Evolutionary conservation across 1,140 invertebrate species (phyloP), one percentile per base, ranked within the genome.

Genomic region (Melanaphis sacchari): DNA sequence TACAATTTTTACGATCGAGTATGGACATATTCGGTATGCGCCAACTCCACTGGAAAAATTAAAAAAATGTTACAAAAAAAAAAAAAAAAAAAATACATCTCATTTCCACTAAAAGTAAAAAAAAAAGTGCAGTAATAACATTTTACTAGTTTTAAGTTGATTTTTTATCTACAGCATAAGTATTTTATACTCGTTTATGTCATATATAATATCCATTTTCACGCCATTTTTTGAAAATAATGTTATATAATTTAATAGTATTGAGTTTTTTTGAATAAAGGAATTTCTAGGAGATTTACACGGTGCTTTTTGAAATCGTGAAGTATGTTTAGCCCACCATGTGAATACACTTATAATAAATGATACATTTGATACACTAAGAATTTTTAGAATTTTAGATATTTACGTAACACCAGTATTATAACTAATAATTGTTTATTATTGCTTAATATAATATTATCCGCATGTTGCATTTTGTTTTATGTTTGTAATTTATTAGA

Each of bases 391-490:
- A 18, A n/a, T 66, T 5, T 76, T 76, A 18, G 11, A n/a, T 76
- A 0, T 76, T 76, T 76, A n/a, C 15, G 59, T 36, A 76, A n/a
- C 18, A 76, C 0, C 31, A n/a, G 2, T n/a, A n/a, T n/a, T n/a
- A n/a, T 76, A 76, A n/a, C 26, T 85, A 40, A 40, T 41, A 43
- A 46, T 87, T 49, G 21, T 89, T 31, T 40, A 54, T 90, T 41
- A n/a, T 90, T 90, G 38, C 40, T 59, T 90, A 66, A n/a, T n/a
- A n/a, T 66, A 2, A 66, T 88, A 41, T 40, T 41, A 15, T 54
- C 8, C 66, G 89, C 89, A 81, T 82, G 90, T 92, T 49, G 90
- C 59, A 38, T 91, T 66, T 92, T 82, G 59, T 91, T 90, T 90
- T 59, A 43, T 91, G 52, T 90, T 59, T 59, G 38, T 46, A 41